These are phyloP conservation scores for Amphibalanus amphitrite DNA, from an alignment of 1,140 invertebrate species.

Conservation along the genomic window DNA sequence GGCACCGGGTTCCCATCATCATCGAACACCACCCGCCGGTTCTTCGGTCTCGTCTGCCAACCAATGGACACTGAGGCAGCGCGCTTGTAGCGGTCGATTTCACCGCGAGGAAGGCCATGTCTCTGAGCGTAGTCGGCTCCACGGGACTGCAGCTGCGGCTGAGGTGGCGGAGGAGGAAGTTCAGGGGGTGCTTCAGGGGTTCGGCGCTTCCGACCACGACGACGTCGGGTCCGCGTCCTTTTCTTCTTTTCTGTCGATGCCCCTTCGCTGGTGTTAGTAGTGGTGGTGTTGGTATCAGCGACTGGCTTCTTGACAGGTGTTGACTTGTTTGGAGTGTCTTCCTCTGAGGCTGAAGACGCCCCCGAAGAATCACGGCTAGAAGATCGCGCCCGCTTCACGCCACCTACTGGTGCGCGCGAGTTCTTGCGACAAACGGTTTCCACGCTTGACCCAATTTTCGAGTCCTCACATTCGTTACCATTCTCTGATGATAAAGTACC, in stretches of 20 bases:
- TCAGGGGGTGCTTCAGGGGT: too few relatives aligned
- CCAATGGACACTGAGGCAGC: not conserved
- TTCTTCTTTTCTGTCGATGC: not conserved
- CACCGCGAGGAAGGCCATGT: not conserved
- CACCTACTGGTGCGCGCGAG: too few relatives aligned
- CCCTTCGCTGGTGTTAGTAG: not conserved
- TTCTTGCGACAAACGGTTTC: too few relatives aligned
- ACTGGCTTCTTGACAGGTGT: not conserved
- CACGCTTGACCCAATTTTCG: too few relatives aligned
- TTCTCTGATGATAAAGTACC: too few relatives aligned
- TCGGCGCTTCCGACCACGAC: not conserved
- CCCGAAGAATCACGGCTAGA: not conserved
- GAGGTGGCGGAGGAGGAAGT: too few relatives aligned
- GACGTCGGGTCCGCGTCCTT: not conserved
- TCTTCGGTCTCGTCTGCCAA: not conserved
- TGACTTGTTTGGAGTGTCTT: not conserved
- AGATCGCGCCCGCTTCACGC: not conserved
- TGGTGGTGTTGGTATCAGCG: not conserved
- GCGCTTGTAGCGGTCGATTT: not conserved
- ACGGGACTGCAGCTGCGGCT: too few relatives aligned
- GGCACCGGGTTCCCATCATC: not conserved
- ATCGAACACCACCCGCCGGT: not conserved
- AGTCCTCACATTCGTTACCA: too few relatives aligned
- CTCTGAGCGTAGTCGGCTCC: not conserved
- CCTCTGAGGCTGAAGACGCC: too few relatives aligned